These are phyloP conservation scores for Bubo scandiacus DNA, from an alignment of 2,113 vertebrate species.

Conservation along the genomic window DNA sequence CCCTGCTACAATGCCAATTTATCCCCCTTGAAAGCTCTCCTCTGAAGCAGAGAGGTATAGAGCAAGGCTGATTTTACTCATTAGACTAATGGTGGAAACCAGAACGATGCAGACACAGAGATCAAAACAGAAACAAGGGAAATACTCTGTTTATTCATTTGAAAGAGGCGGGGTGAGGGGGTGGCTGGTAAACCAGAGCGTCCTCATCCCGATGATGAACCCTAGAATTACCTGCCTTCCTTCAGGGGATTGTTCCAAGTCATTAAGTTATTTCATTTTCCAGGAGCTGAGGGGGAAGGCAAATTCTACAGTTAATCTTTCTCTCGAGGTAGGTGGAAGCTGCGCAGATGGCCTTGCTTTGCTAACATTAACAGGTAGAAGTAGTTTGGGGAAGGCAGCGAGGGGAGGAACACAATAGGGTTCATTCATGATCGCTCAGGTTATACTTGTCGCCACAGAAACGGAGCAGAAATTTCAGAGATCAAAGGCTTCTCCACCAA, in stretches of 20 bases:
- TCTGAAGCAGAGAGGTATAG: not conserved
- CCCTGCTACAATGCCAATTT: not conserved
- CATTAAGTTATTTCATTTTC: conserved; percentile 41
- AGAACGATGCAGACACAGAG: accelerated
- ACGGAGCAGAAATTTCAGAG: conserved; percentile 15
- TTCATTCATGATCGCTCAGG: not conserved
- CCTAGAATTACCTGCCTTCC: conserved; percentile 10
- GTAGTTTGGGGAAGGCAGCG: conserved; percentile 9
- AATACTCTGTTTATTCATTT: not conserved
- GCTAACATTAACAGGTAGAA: not conserved
- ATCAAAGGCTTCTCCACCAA: conserved; percentile 46
- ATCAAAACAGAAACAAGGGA: not conserved
- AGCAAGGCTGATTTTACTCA: not conserved
- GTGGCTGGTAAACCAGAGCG: not conserved
- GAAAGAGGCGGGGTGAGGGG: not conserved
- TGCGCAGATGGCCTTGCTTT: not conserved
- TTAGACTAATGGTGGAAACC: not conserved
- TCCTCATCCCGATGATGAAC: not conserved
- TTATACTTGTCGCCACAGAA: not conserved
- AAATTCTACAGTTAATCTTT: not conserved
- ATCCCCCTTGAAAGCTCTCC: not conserved
- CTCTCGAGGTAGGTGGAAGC: not conserved
- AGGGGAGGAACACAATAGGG: not conserved
- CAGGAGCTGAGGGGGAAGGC: not conserved
- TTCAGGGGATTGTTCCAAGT: not conserved